Conservation (phyloP, 2,113 vertebrate genomes). For the Dromas ardeola region DNA sequence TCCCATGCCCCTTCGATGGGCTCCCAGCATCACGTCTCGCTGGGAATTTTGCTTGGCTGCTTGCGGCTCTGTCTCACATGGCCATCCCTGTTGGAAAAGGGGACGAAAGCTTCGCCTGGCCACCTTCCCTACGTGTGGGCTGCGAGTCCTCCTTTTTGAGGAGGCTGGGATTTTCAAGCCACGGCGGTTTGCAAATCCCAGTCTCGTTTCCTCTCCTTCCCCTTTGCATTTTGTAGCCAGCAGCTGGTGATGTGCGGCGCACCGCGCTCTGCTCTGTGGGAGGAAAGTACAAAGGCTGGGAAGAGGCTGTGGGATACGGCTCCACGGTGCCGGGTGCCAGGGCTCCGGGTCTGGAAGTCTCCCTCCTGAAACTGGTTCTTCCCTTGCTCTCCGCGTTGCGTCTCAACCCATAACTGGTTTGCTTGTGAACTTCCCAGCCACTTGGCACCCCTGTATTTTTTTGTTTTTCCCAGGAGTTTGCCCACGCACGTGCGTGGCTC, state of each 20-base stretch:
- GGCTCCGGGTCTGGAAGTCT: not conserved
- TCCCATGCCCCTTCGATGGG: fast-evolving
- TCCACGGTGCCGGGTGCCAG: not conserved
- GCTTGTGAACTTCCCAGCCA: not conserved
- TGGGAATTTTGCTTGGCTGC: not conserved
- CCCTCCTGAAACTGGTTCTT: not conserved
- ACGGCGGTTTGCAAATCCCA: not conserved
- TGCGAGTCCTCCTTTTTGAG: fast-evolving
- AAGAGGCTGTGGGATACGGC: not conserved
- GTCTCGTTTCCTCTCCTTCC: not conserved
- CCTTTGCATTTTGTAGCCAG: not conserved
- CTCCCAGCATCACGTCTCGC: not conserved
- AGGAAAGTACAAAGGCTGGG: not conserved
- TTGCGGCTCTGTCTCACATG: fast-evolving
- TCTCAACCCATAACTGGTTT: not conserved
- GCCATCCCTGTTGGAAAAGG: not conserved
- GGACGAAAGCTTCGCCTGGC: not conserved
- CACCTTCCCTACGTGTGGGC: not conserved
- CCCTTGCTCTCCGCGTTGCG: not conserved
- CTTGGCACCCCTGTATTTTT: not conserved
- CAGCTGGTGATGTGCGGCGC: not conserved
- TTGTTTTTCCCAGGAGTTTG: not conserved
- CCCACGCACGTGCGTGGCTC: not conserved
- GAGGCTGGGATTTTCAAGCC: not conserved
- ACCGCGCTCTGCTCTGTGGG: not conserved